These are phyloP conservation scores for Parelbella ahira DNA, from an alignment of 2,888 invertebrate genomes.

Conservation along the genomic window DNA sequence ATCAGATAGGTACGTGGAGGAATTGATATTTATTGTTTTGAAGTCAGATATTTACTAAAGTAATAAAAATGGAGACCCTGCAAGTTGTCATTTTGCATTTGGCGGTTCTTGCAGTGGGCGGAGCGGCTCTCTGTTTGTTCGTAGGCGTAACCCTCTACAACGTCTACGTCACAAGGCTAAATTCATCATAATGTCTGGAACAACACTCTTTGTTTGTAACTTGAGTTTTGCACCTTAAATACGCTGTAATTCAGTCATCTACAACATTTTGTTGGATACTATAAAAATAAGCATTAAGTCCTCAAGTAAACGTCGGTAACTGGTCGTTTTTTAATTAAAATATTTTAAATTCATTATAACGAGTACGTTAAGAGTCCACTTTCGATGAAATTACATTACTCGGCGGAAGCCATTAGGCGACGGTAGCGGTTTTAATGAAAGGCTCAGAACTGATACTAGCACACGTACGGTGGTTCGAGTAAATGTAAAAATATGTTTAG, in stretches of 20 bases:
- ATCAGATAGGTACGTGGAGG: too few relatives aligned
- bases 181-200: constrained; percentile 52
- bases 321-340: too few relatives aligned
- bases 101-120: constrained; percentile 62
- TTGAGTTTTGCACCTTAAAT: too few relatives aligned
- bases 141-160: constrained; percentile 61
- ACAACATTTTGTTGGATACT: too few relatives aligned
- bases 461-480: too few relatives aligned
- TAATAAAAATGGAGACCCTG: background rate
- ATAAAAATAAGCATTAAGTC: too few relatives aligned
- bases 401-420: constrained; percentile 1
- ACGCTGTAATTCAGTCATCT: too few relatives aligned
- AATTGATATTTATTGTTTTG: too few relatives aligned
- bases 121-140: constrained; percentile 59
- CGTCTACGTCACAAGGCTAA: constrained; percentile 54
- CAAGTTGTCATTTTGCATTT: too few relatives aligned
- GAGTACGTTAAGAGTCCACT: too few relatives aligned
- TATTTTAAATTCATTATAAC: too few relatives aligned
- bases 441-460: background rate
- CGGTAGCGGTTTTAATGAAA: constrained; percentile 1
- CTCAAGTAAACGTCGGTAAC: too few relatives aligned
- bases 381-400: constrained; percentile 2
- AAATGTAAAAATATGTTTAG: constrained; percentile 1
- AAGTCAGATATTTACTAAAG: background rate
- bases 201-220: constrained; percentile 14